Percentiles rank a stretch among this genome's conserved stretches.
These are phyloP conservation scores for Polypedilum vanderplanki DNA, from an alignment of 1,140 invertebrate genomes.

Conservation along the genomic window DNA sequence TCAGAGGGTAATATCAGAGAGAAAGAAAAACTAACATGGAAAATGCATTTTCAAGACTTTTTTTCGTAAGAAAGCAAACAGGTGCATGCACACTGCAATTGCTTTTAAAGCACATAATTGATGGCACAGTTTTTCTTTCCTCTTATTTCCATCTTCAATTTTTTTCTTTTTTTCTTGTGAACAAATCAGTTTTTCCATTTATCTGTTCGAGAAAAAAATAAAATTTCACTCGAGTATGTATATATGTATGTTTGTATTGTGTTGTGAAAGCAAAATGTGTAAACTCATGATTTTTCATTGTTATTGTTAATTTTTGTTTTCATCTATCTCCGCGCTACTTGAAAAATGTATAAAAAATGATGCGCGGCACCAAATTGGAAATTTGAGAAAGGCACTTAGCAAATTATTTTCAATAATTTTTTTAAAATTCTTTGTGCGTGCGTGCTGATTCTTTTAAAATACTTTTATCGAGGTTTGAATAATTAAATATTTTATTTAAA, in stretches of 20 bases:
- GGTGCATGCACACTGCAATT: conserved; percentile 10
- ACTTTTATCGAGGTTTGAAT: too few species aligned
- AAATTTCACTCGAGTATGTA: not conserved
- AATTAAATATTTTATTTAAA: too few species aligned
- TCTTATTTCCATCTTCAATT: not conserved
- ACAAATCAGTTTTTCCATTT: conserved; percentile 18
- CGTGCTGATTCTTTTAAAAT: too few species aligned
- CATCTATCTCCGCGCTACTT: not conserved
- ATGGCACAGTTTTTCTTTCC: not conserved
- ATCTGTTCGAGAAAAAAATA: not conserved
- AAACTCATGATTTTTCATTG: conserved; percentile 18
- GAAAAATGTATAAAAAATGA: not conserved
- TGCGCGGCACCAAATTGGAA: not conserved
- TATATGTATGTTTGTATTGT: not conserved
- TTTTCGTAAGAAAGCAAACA: not conserved
- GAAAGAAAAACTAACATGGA: not conserved
- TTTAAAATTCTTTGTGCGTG: too few species aligned
- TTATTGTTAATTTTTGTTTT: conserved; percentile 11
- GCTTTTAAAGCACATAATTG: conserved; percentile 18
- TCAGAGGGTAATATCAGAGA: not conserved
- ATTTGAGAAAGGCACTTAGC: not conserved
- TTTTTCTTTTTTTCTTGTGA: conserved; percentile 1
- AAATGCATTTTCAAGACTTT: conserved; percentile 22
- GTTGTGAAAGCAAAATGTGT: not conserved
- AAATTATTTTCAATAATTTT: too few species aligned